Evolutionary conservation across 2,888 invertebrate genomes (phyloP).

Genomic region (Drosophila aldrichi): DNA sequence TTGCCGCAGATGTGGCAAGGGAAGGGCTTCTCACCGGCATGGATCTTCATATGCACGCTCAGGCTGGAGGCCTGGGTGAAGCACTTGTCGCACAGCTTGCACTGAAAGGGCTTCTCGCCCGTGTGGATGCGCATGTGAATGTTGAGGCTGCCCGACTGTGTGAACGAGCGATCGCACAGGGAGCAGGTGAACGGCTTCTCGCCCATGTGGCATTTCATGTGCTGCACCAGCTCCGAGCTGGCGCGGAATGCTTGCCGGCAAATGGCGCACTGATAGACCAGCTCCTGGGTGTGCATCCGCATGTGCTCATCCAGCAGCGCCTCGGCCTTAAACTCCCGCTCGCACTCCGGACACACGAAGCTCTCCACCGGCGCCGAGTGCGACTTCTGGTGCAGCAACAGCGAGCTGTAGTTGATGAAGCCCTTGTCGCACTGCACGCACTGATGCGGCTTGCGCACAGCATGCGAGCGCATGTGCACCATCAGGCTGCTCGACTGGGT

Average conservation of each 20-base stretch:
- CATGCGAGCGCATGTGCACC: constrained; percentile 85
- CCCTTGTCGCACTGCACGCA: constrained; percentile 85
- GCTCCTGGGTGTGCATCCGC: constrained; percentile 84
- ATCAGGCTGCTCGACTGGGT: constrained; percentile 85
- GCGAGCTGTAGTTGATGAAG: constrained; percentile 84
- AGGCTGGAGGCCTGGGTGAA: constrained; percentile 85
- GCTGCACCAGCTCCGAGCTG: constrained; percentile 85
- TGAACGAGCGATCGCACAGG: constrained; percentile 85
- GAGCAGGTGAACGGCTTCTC: constrained; percentile 85
- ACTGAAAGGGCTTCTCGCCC: constrained; percentile 85
- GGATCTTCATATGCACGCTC: constrained; percentile 85
- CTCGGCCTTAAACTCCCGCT: constrained; percentile 85
- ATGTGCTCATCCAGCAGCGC: constrained; percentile 85
- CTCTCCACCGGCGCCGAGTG: constrained; percentile 82
- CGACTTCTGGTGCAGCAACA: constrained; percentile 83
- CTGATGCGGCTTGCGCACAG: constrained; percentile 84
- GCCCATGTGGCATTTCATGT: constrained; percentile 85
- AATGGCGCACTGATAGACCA: constrained; percentile 85
- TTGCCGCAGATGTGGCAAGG: constrained; percentile 84
- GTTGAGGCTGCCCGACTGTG: constrained; percentile 85
- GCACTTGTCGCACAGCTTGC: constrained; percentile 84
- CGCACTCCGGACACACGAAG: constrained; percentile 83
- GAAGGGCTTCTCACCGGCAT: constrained; percentile 83
- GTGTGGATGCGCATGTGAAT: constrained; percentile 85
- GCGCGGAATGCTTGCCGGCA: constrained; percentile 83